Conservation (phyloP, 2,797 vertebrate genomes). For the Notolepis coatsorum region DNA sequence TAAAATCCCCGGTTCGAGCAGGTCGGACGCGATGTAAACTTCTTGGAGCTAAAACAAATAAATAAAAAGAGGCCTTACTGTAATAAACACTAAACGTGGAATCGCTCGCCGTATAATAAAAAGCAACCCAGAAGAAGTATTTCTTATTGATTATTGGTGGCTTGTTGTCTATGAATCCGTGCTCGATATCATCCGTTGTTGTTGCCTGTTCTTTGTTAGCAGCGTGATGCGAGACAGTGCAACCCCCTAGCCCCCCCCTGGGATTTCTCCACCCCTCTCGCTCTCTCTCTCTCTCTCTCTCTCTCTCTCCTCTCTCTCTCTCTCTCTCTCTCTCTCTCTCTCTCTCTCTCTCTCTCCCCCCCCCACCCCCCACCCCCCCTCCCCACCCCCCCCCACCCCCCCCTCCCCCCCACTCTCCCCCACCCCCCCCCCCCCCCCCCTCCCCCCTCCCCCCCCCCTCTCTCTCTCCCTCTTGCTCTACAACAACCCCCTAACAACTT, state of each 20-base stretch:
- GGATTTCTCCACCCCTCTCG: not conserved
- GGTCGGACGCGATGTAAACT: slow-evolving; percentile 3
- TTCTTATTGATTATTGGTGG: slow-evolving; percentile 30
- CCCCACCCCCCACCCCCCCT: not conserved
- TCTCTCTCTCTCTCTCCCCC: not conserved
- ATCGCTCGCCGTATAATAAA: not conserved
- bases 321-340: not conserved
- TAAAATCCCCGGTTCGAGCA: slow-evolving; percentile 8
- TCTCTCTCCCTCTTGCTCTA: not conserved
- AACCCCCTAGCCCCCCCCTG: not conserved
- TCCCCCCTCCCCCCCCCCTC: not conserved
- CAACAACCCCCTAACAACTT: not conserved
- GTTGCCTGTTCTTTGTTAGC: slow-evolving; percentile 75
- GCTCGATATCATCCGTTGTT: slow-evolving; percentile 44
- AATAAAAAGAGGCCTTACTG: not conserved
- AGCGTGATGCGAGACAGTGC: slow-evolving; percentile 24
- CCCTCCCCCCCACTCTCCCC: not conserved
- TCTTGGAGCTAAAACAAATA: too few relatives aligned
- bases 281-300: not conserved
- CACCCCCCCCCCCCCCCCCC: not conserved
- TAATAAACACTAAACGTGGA: not conserved
- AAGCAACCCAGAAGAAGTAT: not conserved
- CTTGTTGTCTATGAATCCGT: slow-evolving; percentile 35
- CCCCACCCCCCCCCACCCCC: not conserved
- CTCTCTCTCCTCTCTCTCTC: not conserved